Percentiles rank a stretch among this genome's conserved stretches.
Evolutionary conservation across 2,888 invertebrate genomes (phyloP).

Genomic region (Agrenia bidenticulata): DNA sequence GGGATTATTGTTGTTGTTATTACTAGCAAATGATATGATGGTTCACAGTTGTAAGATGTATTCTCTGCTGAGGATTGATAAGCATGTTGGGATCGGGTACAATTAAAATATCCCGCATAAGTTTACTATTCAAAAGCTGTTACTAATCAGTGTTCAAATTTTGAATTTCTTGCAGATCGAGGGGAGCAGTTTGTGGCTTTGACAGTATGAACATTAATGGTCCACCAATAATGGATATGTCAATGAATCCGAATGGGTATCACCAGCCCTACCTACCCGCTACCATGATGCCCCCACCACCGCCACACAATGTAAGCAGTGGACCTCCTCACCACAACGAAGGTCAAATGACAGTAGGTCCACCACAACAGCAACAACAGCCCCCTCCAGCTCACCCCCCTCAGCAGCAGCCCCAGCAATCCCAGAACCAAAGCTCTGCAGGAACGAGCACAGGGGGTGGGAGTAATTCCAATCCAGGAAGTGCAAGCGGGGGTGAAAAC

Average conservation of each 20-base stretch:
- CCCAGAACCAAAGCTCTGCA: slow-evolving; percentile 46
- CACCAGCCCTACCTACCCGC: slow-evolving; percentile 53
- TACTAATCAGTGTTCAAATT: neutral
- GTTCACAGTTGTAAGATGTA: neutral
- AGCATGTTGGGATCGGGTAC: neutral
- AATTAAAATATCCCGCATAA: neutral
- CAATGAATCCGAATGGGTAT: slow-evolving; percentile 54
- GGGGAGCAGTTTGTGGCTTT: slow-evolving; percentile 46
- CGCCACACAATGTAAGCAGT: slow-evolving; percentile 46
- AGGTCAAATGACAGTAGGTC: slow-evolving; percentile 49
- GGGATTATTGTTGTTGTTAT: too few relatives aligned
- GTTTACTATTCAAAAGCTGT: neutral
- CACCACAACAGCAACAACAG: slow-evolving; percentile 47
- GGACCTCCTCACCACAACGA: slow-evolving; percentile 52
- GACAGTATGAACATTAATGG: slow-evolving; percentile 53
- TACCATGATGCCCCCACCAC: slow-evolving; percentile 53
- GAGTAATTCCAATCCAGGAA: slow-evolving; percentile 51
- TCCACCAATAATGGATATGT: slow-evolving; percentile 54
- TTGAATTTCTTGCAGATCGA: slow-evolving; percentile 36
- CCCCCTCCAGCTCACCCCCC: neutral
- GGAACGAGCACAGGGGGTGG: slow-evolving; percentile 47
- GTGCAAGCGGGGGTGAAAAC: slow-evolving; percentile 49
- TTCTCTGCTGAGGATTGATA: neutral
- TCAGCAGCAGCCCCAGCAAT: slow-evolving; percentile 44
- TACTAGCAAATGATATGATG: too few relatives aligned